Conservation (phyloP, 2,113 vertebrate genomes). For the Acrocephalus kingi region DNA sequence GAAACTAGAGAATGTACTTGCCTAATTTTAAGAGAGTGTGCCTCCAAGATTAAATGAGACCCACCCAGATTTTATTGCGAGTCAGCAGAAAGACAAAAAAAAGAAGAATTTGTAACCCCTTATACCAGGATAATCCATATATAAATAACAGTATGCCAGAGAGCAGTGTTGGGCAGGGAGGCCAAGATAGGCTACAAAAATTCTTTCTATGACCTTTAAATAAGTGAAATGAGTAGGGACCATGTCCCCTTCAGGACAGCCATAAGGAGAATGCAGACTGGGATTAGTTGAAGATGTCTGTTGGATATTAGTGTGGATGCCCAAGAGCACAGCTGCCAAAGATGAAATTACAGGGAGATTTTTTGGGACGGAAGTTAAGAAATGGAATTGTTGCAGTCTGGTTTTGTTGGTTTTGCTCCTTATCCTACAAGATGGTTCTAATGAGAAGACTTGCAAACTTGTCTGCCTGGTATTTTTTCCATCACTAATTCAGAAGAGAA, state of each 20-base stretch:
- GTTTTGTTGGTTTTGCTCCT: neutral
- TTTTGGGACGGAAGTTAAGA: neutral
- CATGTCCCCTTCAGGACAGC: neutral
- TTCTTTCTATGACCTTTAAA: slow-evolving; percentile 40
- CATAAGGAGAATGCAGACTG: slow-evolving; percentile 19
- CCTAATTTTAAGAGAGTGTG: neutral
- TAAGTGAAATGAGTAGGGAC: slow-evolving; percentile 5
- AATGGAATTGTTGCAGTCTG: neutral
- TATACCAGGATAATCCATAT: neutral
- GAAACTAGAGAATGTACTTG: neutral
- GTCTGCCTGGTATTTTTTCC: neutral
- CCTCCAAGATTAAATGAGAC: neutral
- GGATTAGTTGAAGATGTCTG: slow-evolving; percentile 38
- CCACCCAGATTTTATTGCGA: neutral
- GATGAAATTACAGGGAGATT: slow-evolving; percentile 1
- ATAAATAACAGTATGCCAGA: neutral
- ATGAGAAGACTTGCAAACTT: neutral
- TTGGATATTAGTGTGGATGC: neutral
- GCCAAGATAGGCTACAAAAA: neutral
- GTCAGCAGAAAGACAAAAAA: neutral
- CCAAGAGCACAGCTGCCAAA: slow-evolving; percentile 26
- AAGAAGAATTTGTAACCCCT: neutral
- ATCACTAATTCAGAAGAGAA: neutral
- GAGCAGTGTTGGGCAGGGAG: neutral
- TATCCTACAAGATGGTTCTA: neutral